A percentile compares a stretch with the other conserved stretches of the same genome.
phyloP scores from a whole-genome alignment of 2,888 invertebrate genomes.

The Lepidocyrtoides sp. region DNA sequence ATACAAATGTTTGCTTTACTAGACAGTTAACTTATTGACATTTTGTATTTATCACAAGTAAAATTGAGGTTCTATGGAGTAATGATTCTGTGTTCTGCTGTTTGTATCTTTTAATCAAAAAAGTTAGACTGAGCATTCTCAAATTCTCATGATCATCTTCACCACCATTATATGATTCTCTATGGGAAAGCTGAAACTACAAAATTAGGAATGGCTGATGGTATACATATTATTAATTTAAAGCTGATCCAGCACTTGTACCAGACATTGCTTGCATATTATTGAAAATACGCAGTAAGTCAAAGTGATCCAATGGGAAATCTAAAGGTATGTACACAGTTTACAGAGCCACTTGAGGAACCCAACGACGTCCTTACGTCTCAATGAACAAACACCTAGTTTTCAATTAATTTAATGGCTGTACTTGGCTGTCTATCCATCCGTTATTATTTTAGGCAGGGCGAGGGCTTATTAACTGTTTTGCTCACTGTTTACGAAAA shows the following conservation, averaged over 20 bases:
- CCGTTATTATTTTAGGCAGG: too few species aligned
- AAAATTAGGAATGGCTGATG: background rate
- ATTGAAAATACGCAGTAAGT: too few species aligned
- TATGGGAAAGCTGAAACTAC: background rate
- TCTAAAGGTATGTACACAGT: too few species aligned
- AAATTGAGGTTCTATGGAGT: background rate
- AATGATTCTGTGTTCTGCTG: background rate
- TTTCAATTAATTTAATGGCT: too few species aligned
- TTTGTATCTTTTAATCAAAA: background rate
- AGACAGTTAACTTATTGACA: background rate
- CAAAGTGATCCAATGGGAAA: conserved; percentile 18
- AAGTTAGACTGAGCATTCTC: background rate
- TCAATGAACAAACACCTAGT: too few species aligned
- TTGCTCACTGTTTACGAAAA: too few species aligned
- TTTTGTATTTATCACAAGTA: background rate
- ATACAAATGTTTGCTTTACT: too few species aligned
- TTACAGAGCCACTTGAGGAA: background rate
- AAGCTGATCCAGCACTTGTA: background rate
- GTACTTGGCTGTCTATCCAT: background rate
- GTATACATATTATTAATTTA: background rate
- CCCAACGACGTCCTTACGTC: background rate
- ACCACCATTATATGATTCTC: background rate
- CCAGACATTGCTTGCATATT: too few species aligned
- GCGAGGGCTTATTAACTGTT: too few species aligned
- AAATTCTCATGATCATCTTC: background rate